Evolutionary conservation across 1,140 invertebrate species (phyloP), one percentile per base, ranked within the genome.

Genomic region (Cherax quadricarinatus): DNA sequence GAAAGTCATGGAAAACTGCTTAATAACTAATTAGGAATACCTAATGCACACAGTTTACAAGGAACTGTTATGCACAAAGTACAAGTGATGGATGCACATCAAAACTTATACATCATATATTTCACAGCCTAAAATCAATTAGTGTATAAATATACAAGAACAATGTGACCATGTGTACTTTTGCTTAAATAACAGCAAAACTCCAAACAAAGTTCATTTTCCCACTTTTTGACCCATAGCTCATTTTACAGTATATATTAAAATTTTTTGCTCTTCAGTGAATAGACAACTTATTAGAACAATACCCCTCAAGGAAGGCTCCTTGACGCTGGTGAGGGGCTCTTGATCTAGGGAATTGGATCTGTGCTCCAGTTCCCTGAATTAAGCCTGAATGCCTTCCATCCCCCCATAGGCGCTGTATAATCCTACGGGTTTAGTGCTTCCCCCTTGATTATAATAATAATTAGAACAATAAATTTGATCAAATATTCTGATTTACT

Each of bases 51-150:
- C 85, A 70, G n/a, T 73, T 86, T 48, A n/a, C 41, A 62, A 21
- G 48, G 21, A 75, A 86, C 70, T 75, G 51, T 62, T n/a, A 51
- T 70, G 49, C 49, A 75, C 21, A 75, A 62, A 73, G 70, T 78
- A 57, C 85, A 73, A 86, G 57, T 70, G 14, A 70, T 70, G 62
- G 49, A 73, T 86, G 85, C 85, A 73, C 85, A 86, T 75, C 62
- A 86, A 86, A 86, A 86, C 51, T 48, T 83, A 57, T 83, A 86
- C 85, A 73, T 86, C 70, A 86, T 73, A 86, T 75, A 86, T 86
- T 86, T 86, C 85, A 86, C 85, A 86, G 85, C 85, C 85, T 86
- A 86, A 86, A 86, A 86, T 86, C 85, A 86, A 86, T 75, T 24
- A 41, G 70, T 86, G 14, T 86, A 49, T 51, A 75, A 73, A 75